Conservation (phyloP, 2,888 invertebrate species). For the Aphidoletes aphidimyza region DNA sequence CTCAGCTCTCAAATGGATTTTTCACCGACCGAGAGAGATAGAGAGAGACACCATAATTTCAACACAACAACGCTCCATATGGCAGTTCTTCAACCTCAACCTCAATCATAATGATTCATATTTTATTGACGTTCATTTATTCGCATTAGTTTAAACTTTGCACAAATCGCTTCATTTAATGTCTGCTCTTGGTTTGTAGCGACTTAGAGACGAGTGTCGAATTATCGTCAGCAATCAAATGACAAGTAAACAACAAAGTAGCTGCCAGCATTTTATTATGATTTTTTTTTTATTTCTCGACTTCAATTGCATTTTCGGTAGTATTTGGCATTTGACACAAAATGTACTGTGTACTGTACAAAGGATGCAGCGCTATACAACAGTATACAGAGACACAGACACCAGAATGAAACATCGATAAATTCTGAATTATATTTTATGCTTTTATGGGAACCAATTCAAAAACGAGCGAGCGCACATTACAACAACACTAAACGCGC, state of each 20-base stretch:
- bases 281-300: too few relatives aligned
- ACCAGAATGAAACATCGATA: neutral
- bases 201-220: too few relatives aligned
- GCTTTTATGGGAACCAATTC: slow-evolving; percentile 12
- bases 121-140: slow-evolving; percentile 24
- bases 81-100: neutral
- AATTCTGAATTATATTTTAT: slow-evolving; percentile 1
- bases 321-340: slow-evolving; percentile 30
- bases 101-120: slow-evolving; percentile 2
- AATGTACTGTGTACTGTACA: neutral
- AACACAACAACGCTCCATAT: neutral
- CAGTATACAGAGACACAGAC: too few relatives aligned
- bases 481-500: neutral
- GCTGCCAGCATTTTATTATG: neutral
- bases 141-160: slow-evolving; percentile 6
- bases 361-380: too few relatives aligned
- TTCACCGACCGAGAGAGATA: neutral
- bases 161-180: neutral
- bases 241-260: neutral
- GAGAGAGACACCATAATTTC: too few relatives aligned
- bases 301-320: too few relatives aligned
- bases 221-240: too few relatives aligned
- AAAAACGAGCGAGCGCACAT: neutral
- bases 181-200: neutral
- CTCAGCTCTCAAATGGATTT: neutral